Base-by-base conservation (phyloP, 2,113 vertebrate species). In the Prolemur simus region DNA sequence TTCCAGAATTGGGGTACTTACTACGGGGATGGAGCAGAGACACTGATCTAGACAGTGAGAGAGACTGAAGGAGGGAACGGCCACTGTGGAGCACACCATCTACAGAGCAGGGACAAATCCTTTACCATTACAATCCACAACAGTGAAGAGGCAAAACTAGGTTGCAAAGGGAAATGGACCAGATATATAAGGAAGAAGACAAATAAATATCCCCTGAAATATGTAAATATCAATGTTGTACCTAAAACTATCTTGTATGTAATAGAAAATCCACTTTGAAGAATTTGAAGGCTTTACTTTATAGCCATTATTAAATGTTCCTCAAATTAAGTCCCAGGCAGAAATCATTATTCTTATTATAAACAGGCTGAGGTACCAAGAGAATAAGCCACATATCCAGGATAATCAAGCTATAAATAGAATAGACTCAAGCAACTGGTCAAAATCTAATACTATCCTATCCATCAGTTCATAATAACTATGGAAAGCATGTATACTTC, bases 21-120 rank as follows among this genome's bases (percentile, higher is more conserved):
- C 98, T 99, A 98, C 98, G 96, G 96, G 98, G 98, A 94, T 98
- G 98, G 97, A 99, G 98, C 92, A 99, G 98, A 98, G 98, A 99
- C 95, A 99, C 95, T 98, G 99, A 99, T 97, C 99, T 99, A 99
- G 99, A 99, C 98, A 98, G 95, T 98, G 98, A 99, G 98, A 99
- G 98, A 96, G 98, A 98, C 97, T 99, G 98, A 97, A 99, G 99
- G 52, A 99, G 98, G 97, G 98, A 98, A 84, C 92, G 94, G 97
- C 98, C 98, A 96, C 98, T 98, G 98, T 93, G 98, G 97, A 99
- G 96, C 34, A 95, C 98, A 77, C 96, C 98, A 98, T 98, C 99
- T 99, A 99, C 97, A 98, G 97, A 98, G 98, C 98, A 99, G 97
- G 98, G 97, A 99, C 95, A 99, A 93, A 98, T 96, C 86, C 97